Base-by-base conservation (phyloP, 2,888 invertebrate species). In the Acronicta aceris region DNA sequence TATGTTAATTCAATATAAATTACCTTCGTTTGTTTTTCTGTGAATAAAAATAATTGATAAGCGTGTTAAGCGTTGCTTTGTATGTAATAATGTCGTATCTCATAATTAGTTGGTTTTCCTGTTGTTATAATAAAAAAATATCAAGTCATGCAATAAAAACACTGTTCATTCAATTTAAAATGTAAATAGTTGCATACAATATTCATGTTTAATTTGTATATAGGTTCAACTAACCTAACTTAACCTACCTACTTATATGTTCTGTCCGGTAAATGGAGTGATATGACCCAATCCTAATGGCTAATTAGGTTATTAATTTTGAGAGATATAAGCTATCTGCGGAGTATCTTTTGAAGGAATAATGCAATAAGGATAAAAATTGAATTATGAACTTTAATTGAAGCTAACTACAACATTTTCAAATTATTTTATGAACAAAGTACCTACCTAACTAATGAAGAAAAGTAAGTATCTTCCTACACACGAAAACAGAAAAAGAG, bases 1-100 rank as follows among this genome's bases (percentile, higher is more conserved):
- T 76, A 76, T 62, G 63, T 59, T 17, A 48, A 72, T 76, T 59
- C 54, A 21, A 56, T 42, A 65, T 65, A 64, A 69, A 59, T 58
- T 65, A 48, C 30, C 49, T 60, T 43, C 56, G 47, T 59, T 67
- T 53, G 48, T 62, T 60, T 61, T 76, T 61, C 58, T 66, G 41
- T 49, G 51, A 65, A 67, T 2, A 74, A 65, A 55, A 66, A 40
- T 66, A 72, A 73, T 73, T 69, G 65, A 76, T 66, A 73, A 64
- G 64, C 69, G 52, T 66, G 69, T 72, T 73, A 69, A 69, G 64
- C 50, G 63, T 75, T 64, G 59, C 50, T 57, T 46, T 61, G 71
- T 64, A 59, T 59, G 52, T 74, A 65, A 69, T 76, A 72, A 76
- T 76, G 58, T 72, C 65, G 59, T 75, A 73, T 76, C 73, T 69